phyloP scores from a whole-genome alignment of 2,888 invertebrate genomes.

The Endotricha flammealis region DNA sequence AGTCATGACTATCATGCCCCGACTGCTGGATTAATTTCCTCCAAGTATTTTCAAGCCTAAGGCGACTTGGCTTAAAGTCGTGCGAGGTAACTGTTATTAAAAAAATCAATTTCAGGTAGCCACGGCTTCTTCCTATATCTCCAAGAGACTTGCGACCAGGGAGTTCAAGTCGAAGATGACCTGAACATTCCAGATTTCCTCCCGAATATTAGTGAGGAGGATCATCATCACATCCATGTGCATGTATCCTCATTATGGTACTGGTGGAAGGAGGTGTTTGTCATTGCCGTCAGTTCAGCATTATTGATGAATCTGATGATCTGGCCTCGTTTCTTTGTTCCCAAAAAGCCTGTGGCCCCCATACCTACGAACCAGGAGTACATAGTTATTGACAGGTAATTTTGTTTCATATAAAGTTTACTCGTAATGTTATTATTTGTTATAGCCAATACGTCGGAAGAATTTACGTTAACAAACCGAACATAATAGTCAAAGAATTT shows the following conservation, averaged over 20 bases:
- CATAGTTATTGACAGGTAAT: slow-evolving; percentile 55
- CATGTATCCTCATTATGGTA: slow-evolving; percentile 87
- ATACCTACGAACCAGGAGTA: slow-evolving; percentile 36
- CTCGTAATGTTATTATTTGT: too few relatives aligned
- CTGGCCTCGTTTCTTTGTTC: slow-evolving; percentile 70
- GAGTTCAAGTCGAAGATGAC: slow-evolving; percentile 54
- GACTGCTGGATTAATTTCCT: too few relatives aligned
- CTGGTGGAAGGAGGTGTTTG: slow-evolving; percentile 87
- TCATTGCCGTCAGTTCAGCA: slow-evolving; percentile 86
- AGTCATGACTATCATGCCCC: too few relatives aligned
- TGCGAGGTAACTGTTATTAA: too few relatives aligned
- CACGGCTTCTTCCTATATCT: slow-evolving; percentile 87
- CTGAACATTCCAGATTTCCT: slow-evolving; percentile 35
- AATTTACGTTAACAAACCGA: too few relatives aligned
- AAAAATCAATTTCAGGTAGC: slow-evolving; percentile 80
- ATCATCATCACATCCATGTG: slow-evolving; percentile 81
- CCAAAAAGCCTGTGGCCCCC: slow-evolving; percentile 29
- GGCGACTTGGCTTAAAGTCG: too few relatives aligned
- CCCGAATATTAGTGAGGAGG: slow-evolving; percentile 57
- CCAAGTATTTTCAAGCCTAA: too few relatives aligned
- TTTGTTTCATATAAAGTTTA: too few relatives aligned
- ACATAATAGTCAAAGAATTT: too few relatives aligned
- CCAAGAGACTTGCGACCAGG: slow-evolving; percentile 68
- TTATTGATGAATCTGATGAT: slow-evolving; percentile 83
- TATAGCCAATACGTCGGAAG: too few relatives aligned